Conservation (phyloP, 2,797 vertebrate species). For the Nannoperca australis region DNA sequence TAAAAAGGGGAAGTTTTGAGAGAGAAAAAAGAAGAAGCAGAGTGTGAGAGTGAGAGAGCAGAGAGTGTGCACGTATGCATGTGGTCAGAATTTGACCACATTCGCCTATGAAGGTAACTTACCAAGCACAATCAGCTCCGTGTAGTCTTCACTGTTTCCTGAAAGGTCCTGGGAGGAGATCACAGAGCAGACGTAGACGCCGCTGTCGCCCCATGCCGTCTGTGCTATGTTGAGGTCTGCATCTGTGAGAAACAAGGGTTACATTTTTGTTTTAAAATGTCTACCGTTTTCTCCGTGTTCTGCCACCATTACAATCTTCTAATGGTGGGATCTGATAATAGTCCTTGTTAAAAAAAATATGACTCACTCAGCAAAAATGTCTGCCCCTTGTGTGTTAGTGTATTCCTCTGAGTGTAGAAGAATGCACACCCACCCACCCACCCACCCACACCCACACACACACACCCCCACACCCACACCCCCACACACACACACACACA, state of each 20-base stretch:
- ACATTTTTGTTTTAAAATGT: background rate
- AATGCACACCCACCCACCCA: too few species aligned
- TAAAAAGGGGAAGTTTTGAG: background rate
- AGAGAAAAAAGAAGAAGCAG: background rate
- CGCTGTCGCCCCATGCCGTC: slow-evolving; percentile 93
- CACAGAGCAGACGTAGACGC: slow-evolving; percentile 90
- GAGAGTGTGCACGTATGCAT: too few species aligned
- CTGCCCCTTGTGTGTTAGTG: background rate
- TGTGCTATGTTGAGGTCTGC: slow-evolving; percentile 90
- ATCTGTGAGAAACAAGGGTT: slow-evolving; percentile 71
- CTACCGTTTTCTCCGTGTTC: background rate
- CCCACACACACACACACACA: too few species aligned
- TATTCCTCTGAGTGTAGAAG: background rate
- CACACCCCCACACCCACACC: too few species aligned
- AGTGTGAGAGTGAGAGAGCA: too few species aligned
- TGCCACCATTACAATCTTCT: background rate
- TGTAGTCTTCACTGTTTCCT: slow-evolving; percentile 90
- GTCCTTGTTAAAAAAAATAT: background rate
- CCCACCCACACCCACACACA: too few species aligned
- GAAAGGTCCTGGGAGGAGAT: slow-evolving; percentile 86
- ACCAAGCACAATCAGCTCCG: slow-evolving; percentile 92
- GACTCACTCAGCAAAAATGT: background rate
- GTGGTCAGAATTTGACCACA: background rate
- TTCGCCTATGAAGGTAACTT: slow-evolving; percentile 47
- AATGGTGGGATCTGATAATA: background rate